Conservation (phyloP, 2,113 vertebrate species). For the Trematomus loennbergii region DNA sequence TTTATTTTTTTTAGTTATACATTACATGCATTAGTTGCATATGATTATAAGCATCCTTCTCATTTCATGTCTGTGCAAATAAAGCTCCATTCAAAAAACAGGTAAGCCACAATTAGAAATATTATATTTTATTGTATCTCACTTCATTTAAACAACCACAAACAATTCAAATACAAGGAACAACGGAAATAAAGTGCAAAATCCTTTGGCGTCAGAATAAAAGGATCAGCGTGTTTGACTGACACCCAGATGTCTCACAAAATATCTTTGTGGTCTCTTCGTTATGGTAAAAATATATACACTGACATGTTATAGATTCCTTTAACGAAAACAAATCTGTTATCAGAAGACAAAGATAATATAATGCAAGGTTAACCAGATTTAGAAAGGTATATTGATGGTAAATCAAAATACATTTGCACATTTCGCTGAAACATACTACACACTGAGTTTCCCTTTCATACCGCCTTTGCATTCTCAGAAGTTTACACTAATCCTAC, state of each 20-base stretch:
- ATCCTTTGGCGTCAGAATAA: slow-evolving; percentile 54
- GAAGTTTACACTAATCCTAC: slow-evolving; percentile 23
- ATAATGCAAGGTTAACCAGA: slow-evolving; percentile 9
- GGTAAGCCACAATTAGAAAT: slow-evolving; percentile 40
- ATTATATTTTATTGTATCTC: slow-evolving; percentile 37
- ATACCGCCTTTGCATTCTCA: slow-evolving; percentile 29
- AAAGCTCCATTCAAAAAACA: not conserved
- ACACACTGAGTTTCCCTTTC: not conserved
- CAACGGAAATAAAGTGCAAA: slow-evolving; percentile 77
- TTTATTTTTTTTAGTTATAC: too few species aligned
- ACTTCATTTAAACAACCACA: slow-evolving; percentile 51
- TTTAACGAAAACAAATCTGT: slow-evolving; percentile 19
- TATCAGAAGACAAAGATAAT: slow-evolving; percentile 16
- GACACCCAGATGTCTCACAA: slow-evolving; percentile 9
- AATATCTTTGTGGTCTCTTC: slow-evolving; percentile 34
- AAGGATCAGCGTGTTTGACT: slow-evolving; percentile 18
- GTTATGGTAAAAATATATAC: not conserved
- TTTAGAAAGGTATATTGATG: not conserved
- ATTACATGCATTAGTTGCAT: not conserved
- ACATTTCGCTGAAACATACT: slow-evolving; percentile 19
- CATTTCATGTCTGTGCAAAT: not conserved
- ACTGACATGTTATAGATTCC: slow-evolving; percentile 2
- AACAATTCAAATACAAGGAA: slow-evolving; percentile 56
- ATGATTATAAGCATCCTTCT: not conserved
- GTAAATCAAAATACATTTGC: not conserved